Evolutionary conservation across 2,888 invertebrate genomes (phyloP), one percentile per base, ranked within the genome.

Genomic region (Drosophila dives): DNA sequence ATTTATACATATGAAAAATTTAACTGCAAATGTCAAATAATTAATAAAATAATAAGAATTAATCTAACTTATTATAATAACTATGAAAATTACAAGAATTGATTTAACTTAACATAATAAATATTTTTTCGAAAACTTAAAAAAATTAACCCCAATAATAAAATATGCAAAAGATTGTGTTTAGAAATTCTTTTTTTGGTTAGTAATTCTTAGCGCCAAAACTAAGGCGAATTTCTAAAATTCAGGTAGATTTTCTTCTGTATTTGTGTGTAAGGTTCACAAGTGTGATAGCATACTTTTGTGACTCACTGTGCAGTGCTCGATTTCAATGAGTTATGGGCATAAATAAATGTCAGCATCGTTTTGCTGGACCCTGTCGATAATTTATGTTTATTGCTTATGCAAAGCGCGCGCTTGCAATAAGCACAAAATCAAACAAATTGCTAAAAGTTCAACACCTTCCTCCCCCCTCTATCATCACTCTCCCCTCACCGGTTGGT

Each of bases 341-440:
- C 75, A 82, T 73, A 80, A 84, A 84, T 86, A 87, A 84, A 76
- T 89, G 87, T 80, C 87, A 84, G 87, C 70, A 73, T 33, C 64
- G 50, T 65, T 51, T 55, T 38, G 64, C 67, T 71, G 81, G 66
- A 71, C 75, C 36, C 64, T 66, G 50, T 59, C 72, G 74, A 89
- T 90, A 90, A 89, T 90, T 89, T 89, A 89, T 89, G 89, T 83
- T 89, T 90, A 89, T 89, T 87, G 89, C 89, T 89, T 83, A 90
- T 87, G 89, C 84, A 89, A 90, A 85, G 77, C 81, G 73, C 81
- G 81, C 82, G 79, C 84, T 67, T 75, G 81, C 85, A 85, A 85
- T 89, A 89, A 89, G 83, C 85, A 76, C 86, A 79, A 86, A 89
- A 89, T 86, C 85, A 85, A 85, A 86, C 83, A 83, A 87, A 84